Evolutionary conservation across 1,140 invertebrate genomes (phyloP).

Genomic region (Monochamus saltuarius): DNA sequence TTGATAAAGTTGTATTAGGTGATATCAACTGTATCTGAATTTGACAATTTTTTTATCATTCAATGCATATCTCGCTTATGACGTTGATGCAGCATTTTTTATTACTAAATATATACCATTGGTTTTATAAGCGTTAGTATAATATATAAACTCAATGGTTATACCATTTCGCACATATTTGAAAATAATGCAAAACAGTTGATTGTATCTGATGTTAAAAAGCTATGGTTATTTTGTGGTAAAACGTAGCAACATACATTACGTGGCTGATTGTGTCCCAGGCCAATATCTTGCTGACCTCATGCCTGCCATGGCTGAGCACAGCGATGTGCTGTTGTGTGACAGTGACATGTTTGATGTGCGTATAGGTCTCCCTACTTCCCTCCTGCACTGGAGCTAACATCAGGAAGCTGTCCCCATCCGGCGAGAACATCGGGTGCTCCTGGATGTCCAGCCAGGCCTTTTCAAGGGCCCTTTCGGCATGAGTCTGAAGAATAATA

Average conservation of each 20-base stretch:
- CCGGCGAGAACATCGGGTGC: slow-evolving; percentile 78
- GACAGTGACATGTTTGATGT: slow-evolving; percentile 84
- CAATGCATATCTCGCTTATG: no score
- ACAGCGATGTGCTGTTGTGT: slow-evolving; percentile 81
- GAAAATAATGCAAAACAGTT: no score
- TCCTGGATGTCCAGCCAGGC: slow-evolving; percentile 84
- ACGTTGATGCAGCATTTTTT: no score
- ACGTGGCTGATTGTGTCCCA: slow-evolving; percentile 82
- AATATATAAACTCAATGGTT: no score
- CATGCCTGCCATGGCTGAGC: slow-evolving; percentile 83
- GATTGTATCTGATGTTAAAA: no score
- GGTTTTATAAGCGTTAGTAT: no score
- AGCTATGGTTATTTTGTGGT: no score
- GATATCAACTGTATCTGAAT: no score
- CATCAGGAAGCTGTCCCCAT: slow-evolving; percentile 81
- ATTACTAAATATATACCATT: no score
- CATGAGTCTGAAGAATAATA: slow-evolving; percentile 63
- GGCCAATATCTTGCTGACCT: slow-evolving; percentile 79
- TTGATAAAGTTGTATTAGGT: no score
- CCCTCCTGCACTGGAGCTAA: slow-evolving; percentile 81
- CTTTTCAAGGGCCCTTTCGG: slow-evolving; percentile 75
- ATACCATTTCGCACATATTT: no score
- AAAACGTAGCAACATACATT: slow-evolving; percentile 61
- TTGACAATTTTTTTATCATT: no score
- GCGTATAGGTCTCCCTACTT: slow-evolving; percentile 78